A percentile compares a stretch with the other conserved stretches of the same genome.
Conservation (phyloP, 2,888 invertebrate species). For the Thymelicus sylvestris region DNA sequence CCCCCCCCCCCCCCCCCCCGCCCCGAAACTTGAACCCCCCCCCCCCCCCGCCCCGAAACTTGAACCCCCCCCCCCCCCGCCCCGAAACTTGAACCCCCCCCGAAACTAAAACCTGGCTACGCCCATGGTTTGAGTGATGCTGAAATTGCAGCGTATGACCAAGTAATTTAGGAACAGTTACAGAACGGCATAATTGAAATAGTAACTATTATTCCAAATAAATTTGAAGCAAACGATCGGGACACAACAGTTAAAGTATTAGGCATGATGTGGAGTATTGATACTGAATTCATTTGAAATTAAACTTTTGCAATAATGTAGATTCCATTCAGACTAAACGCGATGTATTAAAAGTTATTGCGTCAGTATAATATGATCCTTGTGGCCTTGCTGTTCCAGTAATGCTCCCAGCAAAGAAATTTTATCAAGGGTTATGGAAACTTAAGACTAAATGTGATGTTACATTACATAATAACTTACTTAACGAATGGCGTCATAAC, state of each 20-base stretch:
- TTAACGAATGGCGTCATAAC: background rate
- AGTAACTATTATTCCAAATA: background rate
- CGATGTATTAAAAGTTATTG: constrained; percentile 22
- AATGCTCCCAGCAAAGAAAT: constrained; percentile 29
- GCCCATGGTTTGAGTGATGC: constrained; percentile 10
- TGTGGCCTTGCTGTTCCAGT: constrained; percentile 27
- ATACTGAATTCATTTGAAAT: constrained; percentile 32
- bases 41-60: too few species aligned
- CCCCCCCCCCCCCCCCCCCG: too few species aligned
- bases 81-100: too few species aligned
- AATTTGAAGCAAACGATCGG: background rate
- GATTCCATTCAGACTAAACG: constrained; percentile 14
- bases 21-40: too few species aligned
- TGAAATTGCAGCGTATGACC: constrained; percentile 31
- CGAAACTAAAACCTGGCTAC: too few species aligned
- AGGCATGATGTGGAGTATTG: constrained; percentile 28
- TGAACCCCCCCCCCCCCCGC: too few species aligned
- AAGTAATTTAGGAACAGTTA: constrained; percentile 30
- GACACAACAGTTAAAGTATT: constrained; percentile 9
- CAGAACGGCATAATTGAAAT: constrained; percentile 32
- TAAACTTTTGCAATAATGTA: background rate
- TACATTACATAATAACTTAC: background rate
- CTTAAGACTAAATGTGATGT: constrained; percentile 35
- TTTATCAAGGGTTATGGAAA: constrained; percentile 36
- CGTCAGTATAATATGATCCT: constrained; percentile 36